These are phyloP conservation scores for Papilio aristodemus DNA, from an alignment of 1,140 invertebrate species.

Conservation along the genomic window DNA sequence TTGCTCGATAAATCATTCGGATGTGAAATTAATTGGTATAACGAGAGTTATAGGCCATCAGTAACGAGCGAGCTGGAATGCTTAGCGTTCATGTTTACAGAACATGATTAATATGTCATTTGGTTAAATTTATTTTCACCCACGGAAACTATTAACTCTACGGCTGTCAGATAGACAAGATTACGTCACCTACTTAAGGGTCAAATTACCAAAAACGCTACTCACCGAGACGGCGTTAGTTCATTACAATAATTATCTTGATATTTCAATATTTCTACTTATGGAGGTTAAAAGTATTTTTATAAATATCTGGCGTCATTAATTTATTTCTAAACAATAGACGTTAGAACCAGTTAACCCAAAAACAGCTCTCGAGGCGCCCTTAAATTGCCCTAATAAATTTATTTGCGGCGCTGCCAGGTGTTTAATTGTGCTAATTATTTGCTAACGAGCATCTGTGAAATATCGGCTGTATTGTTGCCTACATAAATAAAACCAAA, in stretches of 20 bases:
- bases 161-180: no score
- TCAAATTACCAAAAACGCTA: no score
- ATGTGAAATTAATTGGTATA: conserved; percentile 2
- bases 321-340: not conserved
- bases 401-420: conserved; percentile 3
- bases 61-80: not conserved
- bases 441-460: not conserved
- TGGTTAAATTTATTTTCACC: not conserved
- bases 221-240: no score
- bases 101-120: conserved; percentile 1
- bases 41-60: conserved; percentile 8
- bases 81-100: not conserved
- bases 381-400: not conserved
- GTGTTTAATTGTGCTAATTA: conserved; percentile 4
- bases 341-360: not conserved
- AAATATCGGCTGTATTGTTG: not conserved
- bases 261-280: not conserved
- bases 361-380: conserved; percentile 8
- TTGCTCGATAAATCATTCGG: conserved; percentile 11
- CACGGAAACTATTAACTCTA: no score
- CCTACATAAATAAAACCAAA: not conserved
- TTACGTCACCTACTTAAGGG: no score
- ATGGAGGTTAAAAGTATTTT: not conserved
- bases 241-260: no score
- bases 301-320: not conserved